Conservation (phyloP, 2,797 vertebrate species). For the Poecile montanus region DNA sequence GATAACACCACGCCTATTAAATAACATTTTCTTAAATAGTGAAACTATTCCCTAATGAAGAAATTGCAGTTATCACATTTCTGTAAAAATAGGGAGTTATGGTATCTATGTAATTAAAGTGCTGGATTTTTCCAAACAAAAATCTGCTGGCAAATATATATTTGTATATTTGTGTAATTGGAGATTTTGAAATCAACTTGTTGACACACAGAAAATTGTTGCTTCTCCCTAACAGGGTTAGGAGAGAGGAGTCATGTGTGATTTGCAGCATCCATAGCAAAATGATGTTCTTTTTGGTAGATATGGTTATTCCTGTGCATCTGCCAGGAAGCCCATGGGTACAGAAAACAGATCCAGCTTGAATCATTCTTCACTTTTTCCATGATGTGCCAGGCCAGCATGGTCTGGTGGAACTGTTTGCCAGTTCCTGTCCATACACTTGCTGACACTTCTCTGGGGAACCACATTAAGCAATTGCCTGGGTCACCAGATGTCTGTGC, state of each 20-base stretch:
- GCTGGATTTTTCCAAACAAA: not conserved
- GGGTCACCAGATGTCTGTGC: not conserved
- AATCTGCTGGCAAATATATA: not conserved
- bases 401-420: not conserved
- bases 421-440: not conserved
- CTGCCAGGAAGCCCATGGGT: not conserved
- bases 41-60: conserved; percentile 5
- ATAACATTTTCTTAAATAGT: not conserved
- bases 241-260: not conserved
- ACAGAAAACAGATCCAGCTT: not conserved
- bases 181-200: not conserved
- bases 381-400: not conserved
- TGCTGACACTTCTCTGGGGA: not conserved
- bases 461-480: not conserved
- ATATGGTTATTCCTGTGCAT: not conserved
- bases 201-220: not conserved
- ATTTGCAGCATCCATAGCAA: not conserved
- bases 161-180: not conserved
- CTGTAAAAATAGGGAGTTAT: not conserved
- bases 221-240: not conserved
- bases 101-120: not conserved
- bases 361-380: not conserved
- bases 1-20: conserved; percentile 9
- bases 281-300: not conserved
- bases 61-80: conserved; percentile 27